Evolutionary conservation across 2,113 vertebrate genomes (phyloP).

Genomic region (Hystrix cristata): DNA sequence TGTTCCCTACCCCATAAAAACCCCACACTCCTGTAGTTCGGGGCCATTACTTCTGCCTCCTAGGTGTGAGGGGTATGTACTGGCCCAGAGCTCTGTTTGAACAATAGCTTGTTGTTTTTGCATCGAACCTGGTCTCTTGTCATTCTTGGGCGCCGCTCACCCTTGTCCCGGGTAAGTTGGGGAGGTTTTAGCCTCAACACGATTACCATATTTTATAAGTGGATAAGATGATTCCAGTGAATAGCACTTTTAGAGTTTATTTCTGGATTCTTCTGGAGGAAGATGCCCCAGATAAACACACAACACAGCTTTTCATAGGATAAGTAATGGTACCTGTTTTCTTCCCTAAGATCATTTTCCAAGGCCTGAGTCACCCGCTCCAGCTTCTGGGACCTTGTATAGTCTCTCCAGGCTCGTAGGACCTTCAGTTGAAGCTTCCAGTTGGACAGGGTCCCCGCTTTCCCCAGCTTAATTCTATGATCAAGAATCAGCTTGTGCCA

Average conservation of each 20-base stretch:
- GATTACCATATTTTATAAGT: not conserved
- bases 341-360: slow-evolving; percentile 90
- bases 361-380: slow-evolving; percentile 88
- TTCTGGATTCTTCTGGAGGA: slow-evolving; percentile 45
- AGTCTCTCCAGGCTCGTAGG: slow-evolving; percentile 92
- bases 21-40: no score
- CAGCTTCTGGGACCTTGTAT: slow-evolving; percentile 89
- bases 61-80: no score
- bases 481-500: slow-evolving; percentile 94
- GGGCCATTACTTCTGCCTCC: no score
- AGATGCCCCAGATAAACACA: not conserved
- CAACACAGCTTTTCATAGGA: not conserved
- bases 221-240: not conserved
- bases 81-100: no score
- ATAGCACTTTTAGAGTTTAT: slow-evolving; percentile 27
- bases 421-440: slow-evolving; percentile 94
- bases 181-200: no score
- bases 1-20: no score
- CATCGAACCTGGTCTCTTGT: no score
- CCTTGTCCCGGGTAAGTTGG: no score
- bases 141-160: no score
- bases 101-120: no score
- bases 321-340: slow-evolving; percentile 91
- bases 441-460: slow-evolving; percentile 92
- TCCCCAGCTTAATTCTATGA: slow-evolving; percentile 91